Conservation (phyloP, 2,113 vertebrate genomes). For the Gobius niger region DNA sequence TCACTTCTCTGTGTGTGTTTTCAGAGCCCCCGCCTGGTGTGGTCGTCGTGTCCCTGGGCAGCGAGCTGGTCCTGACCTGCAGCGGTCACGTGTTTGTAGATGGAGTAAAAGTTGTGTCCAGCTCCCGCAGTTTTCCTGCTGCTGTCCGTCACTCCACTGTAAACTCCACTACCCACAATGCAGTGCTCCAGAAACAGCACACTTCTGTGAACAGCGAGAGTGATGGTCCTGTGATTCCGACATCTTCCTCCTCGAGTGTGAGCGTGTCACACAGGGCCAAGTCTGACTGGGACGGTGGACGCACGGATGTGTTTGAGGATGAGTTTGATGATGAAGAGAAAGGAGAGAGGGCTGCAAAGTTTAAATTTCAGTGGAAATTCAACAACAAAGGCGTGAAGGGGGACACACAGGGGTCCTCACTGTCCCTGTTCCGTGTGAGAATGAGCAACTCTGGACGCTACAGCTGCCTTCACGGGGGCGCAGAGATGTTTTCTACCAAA, state of each 20-base stretch:
- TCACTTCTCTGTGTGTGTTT: conserved; percentile 19
- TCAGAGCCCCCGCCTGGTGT: conserved; percentile 65
- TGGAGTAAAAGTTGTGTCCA: conserved; percentile 46
- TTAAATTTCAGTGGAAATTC: conserved; percentile 56
- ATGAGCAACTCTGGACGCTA: conserved; percentile 67
- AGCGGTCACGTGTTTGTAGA: conserved; percentile 62
- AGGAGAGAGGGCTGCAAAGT: conserved; percentile 28
- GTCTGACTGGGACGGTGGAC: conserved; percentile 6
- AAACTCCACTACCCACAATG: background rate
- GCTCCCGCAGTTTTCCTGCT: background rate
- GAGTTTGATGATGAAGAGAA: conserved; percentile 13
- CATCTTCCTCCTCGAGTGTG: background rate
- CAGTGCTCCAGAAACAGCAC: background rate
- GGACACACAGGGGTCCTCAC: conserved; percentile 24
- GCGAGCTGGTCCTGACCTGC: conserved; percentile 66
- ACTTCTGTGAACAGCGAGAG: background rate
- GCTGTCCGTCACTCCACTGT: background rate
- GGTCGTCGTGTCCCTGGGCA: conserved; percentile 60
- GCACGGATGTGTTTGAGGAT: background rate
- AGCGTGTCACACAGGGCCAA: background rate
- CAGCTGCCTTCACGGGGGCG: conserved; percentile 62
- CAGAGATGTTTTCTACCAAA: conserved; percentile 55
- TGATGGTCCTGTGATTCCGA: background rate
- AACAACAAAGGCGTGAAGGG: conserved; percentile 19
- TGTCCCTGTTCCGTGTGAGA: conserved; percentile 54